Conservation (phyloP, 2,888 invertebrate species). For the Calliphora vomitoria region DNA sequence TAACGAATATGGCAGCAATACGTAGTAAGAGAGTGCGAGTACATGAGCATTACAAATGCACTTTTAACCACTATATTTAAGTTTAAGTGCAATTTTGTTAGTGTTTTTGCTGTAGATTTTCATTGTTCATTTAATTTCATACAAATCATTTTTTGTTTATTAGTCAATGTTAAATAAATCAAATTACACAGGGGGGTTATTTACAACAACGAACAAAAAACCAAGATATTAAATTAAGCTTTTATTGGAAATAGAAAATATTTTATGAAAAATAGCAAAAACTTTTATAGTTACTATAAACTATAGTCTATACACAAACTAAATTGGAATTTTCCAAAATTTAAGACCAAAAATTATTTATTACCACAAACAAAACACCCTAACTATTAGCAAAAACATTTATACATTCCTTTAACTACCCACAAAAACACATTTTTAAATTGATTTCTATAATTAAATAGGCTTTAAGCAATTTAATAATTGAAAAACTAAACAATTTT, state of each 20-base stretch:
- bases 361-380: too few relatives aligned
- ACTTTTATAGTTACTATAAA: too few relatives aligned
- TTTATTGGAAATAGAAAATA: too few relatives aligned
- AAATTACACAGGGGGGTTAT: slow-evolving; percentile 2
- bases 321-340: not conserved
- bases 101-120: slow-evolving; percentile 11
- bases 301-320: too few relatives aligned
- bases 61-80: slow-evolving; percentile 66
- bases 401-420: not conserved
- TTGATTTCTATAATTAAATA: slow-evolving; percentile 56
- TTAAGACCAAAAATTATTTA: not conserved
- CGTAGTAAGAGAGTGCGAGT: slow-evolving; percentile 43
- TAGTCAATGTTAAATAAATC: slow-evolving; percentile 65
- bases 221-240: too few relatives aligned
- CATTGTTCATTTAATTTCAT: slow-evolving; percentile 36
- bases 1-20: slow-evolving; percentile 65
- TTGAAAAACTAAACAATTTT: slow-evolving; percentile 36
- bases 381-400: too few relatives aligned
- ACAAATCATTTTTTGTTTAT: slow-evolving; percentile 63
- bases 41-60: slow-evolving; percentile 62
- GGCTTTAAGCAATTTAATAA: slow-evolving; percentile 56
- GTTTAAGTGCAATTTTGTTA: slow-evolving; percentile 67
- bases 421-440: slow-evolving; percentile 2
- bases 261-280: too few relatives aligned
- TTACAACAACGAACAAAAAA: not conserved